phyloP scores from a whole-genome alignment of 1,140 invertebrate species.

The Ganaspis sp. region DNA sequence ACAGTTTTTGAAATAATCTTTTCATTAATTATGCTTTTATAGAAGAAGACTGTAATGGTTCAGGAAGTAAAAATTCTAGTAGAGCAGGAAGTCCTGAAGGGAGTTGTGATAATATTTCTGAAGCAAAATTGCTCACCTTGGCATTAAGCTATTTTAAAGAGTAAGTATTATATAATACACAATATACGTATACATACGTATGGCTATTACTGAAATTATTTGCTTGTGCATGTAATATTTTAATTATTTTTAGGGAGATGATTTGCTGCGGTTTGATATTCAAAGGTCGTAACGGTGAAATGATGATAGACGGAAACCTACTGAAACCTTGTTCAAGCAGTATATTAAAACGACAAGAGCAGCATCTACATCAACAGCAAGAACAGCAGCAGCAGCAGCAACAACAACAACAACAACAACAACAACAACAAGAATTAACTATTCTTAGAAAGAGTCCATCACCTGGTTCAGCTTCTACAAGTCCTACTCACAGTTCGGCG shows the following conservation, averaged over 20 bases:
- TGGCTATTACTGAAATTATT: no score
- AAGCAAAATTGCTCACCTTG: slow-evolving; percentile 63
- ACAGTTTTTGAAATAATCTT: no score
- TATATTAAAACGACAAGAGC: slow-evolving; percentile 55
- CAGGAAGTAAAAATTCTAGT: slow-evolving; percentile 74
- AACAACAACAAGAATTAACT: slow-evolving; percentile 43
- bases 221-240: background rate
- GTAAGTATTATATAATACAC: background rate
- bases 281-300: slow-evolving; percentile 81
- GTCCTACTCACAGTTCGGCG: slow-evolving; percentile 68
- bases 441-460: slow-evolving; percentile 58
- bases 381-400: slow-evolving; percentile 30
- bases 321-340: slow-evolving; percentile 79
- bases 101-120: slow-evolving; percentile 70
- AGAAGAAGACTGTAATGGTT: slow-evolving; percentile 68
- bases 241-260: slow-evolving; percentile 78
- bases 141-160: slow-evolving; percentile 53
- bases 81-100: slow-evolving; percentile 75
- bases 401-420: slow-evolving; percentile 41
- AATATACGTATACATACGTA: background rate
- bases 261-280: slow-evolving; percentile 87
- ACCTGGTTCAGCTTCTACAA: slow-evolving; percentile 69
- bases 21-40: slow-evolving; percentile 42
- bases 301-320: slow-evolving; percentile 80
- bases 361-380: slow-evolving; percentile 37